phyloP scores from a whole-genome alignment of 2,888 invertebrate genomes.

The Tinea semifulvella region DNA sequence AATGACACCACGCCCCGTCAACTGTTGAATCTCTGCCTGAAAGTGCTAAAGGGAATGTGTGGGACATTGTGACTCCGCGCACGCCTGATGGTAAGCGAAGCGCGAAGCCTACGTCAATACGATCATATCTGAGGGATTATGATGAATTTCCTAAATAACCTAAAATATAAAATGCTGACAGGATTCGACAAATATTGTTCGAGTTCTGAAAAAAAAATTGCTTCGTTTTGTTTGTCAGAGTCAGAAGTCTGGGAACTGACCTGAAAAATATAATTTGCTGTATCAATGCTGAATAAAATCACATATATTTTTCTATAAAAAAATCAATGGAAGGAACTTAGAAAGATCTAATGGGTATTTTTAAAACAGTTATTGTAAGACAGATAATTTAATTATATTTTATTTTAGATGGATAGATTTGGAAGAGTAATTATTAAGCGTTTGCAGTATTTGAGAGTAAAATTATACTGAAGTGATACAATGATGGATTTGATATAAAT shows the following conservation, averaged over 20 bases:
- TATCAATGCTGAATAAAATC: constrained; percentile 1
- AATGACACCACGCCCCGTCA: constrained; percentile 54
- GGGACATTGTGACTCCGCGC: too few species aligned
- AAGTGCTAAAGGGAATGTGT: too few species aligned
- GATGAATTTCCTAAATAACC: not conserved
- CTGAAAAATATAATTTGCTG: constrained; percentile 52
- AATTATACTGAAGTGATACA: too few species aligned
- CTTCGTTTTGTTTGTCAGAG: constrained; percentile 13
- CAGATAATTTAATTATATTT: too few species aligned
- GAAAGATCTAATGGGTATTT: too few species aligned
- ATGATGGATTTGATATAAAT: too few species aligned
- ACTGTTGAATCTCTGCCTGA: constrained; percentile 67
- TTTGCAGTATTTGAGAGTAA: too few species aligned
- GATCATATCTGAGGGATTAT: constrained; percentile 9
- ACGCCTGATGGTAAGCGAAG: not conserved
- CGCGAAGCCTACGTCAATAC: not conserved
- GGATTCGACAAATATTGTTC: constrained; percentile 5
- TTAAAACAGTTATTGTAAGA: too few species aligned
- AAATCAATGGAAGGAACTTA: constrained; percentile 2
- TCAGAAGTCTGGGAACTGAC: constrained; percentile 42
- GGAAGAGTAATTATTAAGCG: too few species aligned
- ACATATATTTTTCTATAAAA: too few species aligned
- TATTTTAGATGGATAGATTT: too few species aligned
- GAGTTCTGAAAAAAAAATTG: constrained; percentile 9
- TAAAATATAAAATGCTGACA: constrained; percentile 5